Conservation (phyloP, 2,113 vertebrate species). For the Montifringilla adamsi region DNA sequence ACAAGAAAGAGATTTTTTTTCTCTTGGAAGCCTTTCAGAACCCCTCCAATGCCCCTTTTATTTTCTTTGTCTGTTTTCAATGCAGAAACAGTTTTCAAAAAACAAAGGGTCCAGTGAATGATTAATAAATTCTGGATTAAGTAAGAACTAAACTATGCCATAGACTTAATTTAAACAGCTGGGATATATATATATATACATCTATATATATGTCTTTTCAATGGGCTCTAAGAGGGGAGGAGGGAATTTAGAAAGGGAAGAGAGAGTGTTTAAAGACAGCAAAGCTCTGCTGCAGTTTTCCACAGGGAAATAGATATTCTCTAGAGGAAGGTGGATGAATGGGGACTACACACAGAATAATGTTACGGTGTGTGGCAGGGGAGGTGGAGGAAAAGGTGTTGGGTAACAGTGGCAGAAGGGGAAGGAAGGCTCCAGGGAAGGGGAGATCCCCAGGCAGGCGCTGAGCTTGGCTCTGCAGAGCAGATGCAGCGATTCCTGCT, state of each 20-base stretch:
- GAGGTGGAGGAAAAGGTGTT: neutral
- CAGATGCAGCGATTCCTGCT: neutral
- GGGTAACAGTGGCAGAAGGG: neutral
- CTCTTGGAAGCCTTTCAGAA: neutral
- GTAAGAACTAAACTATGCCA: neutral
- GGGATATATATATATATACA: neutral
- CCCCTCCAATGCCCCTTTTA: neutral
- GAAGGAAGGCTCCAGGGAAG: neutral
- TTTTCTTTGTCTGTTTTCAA: neutral
- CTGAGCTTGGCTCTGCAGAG: neutral
- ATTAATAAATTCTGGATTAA: constrained; percentile 6
- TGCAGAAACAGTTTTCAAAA: neutral
- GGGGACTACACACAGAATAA: neutral
- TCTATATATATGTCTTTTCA: neutral
- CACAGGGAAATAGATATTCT: neutral
- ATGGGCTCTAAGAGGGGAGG: neutral
- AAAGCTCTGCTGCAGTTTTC: neutral
- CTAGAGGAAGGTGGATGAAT: neutral
- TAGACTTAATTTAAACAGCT: constrained; percentile 8
- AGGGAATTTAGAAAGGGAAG: neutral
- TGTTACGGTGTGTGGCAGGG: neutral
- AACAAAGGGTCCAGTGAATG: neutral
- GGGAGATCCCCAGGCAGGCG: neutral
- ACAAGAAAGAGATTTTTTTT: neutral
- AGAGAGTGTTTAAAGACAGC: neutral